Evolutionary conservation across 2,888 invertebrate species (phyloP).

Genomic region (Odontomyia ornata): DNA sequence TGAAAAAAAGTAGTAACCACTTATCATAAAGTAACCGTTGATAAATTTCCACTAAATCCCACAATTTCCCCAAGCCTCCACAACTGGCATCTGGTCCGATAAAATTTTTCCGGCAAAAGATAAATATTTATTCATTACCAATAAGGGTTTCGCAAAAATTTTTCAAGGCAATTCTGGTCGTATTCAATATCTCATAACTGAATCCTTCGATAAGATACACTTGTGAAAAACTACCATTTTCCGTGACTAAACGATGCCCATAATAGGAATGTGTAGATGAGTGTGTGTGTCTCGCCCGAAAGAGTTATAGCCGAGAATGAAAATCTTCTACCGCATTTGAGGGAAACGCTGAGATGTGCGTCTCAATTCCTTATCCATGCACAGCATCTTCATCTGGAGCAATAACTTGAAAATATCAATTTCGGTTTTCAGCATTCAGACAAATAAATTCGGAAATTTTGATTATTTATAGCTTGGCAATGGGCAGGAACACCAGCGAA

Average conservation of each 20-base stretch:
- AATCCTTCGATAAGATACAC: neutral
- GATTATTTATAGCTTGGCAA: constrained; percentile 44
- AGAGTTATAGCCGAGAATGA: neutral
- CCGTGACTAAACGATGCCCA: constrained; percentile 32
- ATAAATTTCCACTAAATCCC: constrained; percentile 42
- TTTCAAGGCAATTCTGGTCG: constrained; percentile 46
- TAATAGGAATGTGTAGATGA: neutral
- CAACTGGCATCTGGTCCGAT: constrained; percentile 23
- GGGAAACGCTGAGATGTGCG: neutral
- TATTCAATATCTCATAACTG: constrained; percentile 36
- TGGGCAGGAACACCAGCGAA: neutral
- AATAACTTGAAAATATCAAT: constrained; percentile 49
- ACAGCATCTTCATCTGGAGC: constrained; percentile 26
- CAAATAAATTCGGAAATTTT: constrained; percentile 49
- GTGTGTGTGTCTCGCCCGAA: neutral
- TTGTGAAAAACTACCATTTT: constrained; percentile 9
- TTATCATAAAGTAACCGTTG: constrained; percentile 21
- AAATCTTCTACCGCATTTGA: neutral
- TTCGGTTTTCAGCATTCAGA: constrained; percentile 49
- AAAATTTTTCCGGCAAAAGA: constrained; percentile 45
- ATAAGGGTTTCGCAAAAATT: constrained; percentile 45
- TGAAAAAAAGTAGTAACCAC: constrained; percentile 18
- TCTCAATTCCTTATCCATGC: neutral
- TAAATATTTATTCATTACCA: constrained; percentile 50
- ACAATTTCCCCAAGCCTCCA: neutral